Base-by-base conservation (phyloP, 2,797 vertebrate genomes). In the Poeciliopsis turneri region DNA sequence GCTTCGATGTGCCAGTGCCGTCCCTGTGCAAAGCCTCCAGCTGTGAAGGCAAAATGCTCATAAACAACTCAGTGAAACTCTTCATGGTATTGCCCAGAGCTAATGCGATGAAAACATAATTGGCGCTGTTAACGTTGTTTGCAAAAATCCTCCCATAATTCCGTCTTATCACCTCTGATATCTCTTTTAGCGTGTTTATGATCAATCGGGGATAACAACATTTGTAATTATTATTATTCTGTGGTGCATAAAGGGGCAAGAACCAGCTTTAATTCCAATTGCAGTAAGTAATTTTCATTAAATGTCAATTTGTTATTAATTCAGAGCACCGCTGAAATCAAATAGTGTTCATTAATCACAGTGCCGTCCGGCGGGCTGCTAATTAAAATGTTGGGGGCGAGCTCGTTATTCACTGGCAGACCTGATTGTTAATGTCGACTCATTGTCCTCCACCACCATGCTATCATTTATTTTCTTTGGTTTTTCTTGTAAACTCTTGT, bases 271-370 rank as follows among this genome's bases (percentile, higher is more conserved):
- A 92, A 95, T 96, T 95, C 92, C 93, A 92, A 94, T 93, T 94
- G 94, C 90, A 89, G 94, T 95, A 94, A 95, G 95, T 95, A 94
- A 96, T 96, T 96, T 96, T 96, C 94, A 96, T 96, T 96, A 96
- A 96, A 96, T 96, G 95, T 96, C 95, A 96, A 96, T 96, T 96
- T 96, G 94, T 95, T 96, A 96, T 96, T 96, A 96, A 96, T 96
- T 96, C 94, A 92, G 93, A 95, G 94, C 94, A 96, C 95, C 92
- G 92, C 94, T 94, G 94, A 95, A 96, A 96, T 96, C 94, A 96
- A 96, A 96, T 95, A 95, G 95, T 94, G 94, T 95, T 95, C 95
- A 96, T 96, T 96, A 96, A 96, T 96, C 95, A 96, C 94, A 80
- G 91, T 88, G 92, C 95, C 92, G 95, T 96, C 95, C 95, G 74